Evolutionary conservation across 1,140 invertebrate genomes (phyloP).

Genomic region (Tribolium castaneum): DNA sequence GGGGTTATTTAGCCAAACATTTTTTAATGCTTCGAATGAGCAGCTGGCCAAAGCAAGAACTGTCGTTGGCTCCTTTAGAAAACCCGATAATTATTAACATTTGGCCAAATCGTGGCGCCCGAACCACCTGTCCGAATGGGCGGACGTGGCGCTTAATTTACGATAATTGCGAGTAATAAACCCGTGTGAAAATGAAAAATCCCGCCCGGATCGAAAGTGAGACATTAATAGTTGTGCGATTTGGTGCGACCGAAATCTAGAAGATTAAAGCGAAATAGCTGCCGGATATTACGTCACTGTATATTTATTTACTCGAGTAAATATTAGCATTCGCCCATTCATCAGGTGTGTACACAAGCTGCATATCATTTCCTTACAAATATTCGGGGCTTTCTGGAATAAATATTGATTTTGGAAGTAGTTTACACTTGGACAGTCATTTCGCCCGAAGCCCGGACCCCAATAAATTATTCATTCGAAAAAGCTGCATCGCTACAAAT

Average conservation of each 20-base stretch:
- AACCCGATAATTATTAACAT: constrained; percentile 37
- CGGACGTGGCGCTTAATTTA: background rate
- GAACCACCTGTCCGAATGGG: constrained; percentile 33
- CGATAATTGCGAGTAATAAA: background rate
- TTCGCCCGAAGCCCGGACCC: background rate
- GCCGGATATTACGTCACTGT: constrained; percentile 50
- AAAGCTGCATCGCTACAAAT: background rate
- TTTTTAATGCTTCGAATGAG: background rate
- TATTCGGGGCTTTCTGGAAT: constrained; percentile 47
- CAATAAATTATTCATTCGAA: constrained; percentile 18
- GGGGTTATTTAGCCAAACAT: no score
- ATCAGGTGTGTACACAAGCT: constrained; percentile 58
- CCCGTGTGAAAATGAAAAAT: constrained; percentile 24
- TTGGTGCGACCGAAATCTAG: constrained; percentile 12
- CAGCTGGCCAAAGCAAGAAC: background rate
- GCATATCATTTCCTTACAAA: constrained; percentile 60
- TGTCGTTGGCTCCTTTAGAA: constrained; percentile 3
- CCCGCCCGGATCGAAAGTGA: background rate
- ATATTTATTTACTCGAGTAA: constrained; percentile 54
- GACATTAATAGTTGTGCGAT: constrained; percentile 25
- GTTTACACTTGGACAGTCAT: constrained; percentile 45
- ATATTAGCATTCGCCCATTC: constrained; percentile 59
- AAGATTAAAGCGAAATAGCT: constrained; percentile 43
- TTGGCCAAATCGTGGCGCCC: background rate
- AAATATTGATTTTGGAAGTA: constrained; percentile 53